Conservation (phyloP, 1,140 invertebrate genomes). For the Tetranychus urticae region DNA sequence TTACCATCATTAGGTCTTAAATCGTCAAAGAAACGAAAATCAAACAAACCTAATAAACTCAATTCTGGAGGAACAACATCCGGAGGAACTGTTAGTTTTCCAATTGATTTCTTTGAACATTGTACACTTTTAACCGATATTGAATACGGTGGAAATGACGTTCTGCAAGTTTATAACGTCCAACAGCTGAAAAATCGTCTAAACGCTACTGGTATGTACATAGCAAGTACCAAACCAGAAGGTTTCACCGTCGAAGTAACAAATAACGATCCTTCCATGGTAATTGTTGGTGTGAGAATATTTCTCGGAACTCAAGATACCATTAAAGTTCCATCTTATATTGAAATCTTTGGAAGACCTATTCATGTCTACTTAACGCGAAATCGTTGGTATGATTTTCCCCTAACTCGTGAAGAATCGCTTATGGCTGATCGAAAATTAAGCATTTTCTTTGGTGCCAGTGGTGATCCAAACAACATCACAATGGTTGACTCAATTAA, state of each 20-base stretch:
- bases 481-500: slow-evolving; percentile 83
- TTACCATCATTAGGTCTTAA: slow-evolving; percentile 9
- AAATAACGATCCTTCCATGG: slow-evolving; percentile 62
- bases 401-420: slow-evolving; percentile 78
- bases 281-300: slow-evolving; percentile 52
- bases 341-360: slow-evolving; percentile 62
- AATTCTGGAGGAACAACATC: not conserved
- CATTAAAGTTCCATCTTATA: slow-evolving; percentile 51
- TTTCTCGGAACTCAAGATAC: slow-evolving; percentile 62
- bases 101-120: slow-evolving; percentile 90
- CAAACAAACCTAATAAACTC: not conserved
- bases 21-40: slow-evolving; percentile 23
- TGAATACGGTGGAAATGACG: slow-evolving; percentile 83
- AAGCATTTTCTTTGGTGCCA: slow-evolving; percentile 65
- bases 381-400: slow-evolving; percentile 81
- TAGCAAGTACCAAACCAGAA: slow-evolving; percentile 59
- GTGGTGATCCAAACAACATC: slow-evolving; percentile 54
- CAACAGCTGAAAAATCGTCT: slow-evolving; percentile 80
- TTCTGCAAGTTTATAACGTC: slow-evolving; percentile 80
- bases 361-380: slow-evolving; percentile 43
- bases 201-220: slow-evolving; percentile 66
- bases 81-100: slow-evolving; percentile 36
- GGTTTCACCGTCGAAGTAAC: slow-evolving; percentile 70
- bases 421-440: slow-evolving; percentile 68
- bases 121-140: slow-evolving; percentile 70